Evolutionary conservation across 2,888 invertebrate species (phyloP), one percentile per base, ranked within the genome.

Genomic region (Tenthredo amoena): DNA sequence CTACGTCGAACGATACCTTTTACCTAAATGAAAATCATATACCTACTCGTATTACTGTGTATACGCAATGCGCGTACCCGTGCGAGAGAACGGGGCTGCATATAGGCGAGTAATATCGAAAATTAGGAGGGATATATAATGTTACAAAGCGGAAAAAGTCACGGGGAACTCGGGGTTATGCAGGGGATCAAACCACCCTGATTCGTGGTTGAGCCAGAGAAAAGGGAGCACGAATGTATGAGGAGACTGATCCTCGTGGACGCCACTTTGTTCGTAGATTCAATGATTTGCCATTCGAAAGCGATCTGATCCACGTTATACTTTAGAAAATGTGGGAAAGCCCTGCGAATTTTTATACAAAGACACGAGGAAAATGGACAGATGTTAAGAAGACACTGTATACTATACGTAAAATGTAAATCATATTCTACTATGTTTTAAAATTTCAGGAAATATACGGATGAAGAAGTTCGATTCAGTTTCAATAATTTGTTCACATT

Each of bases 1-100:
- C 85, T 85, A 37, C 79, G 21, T 31, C 87, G 87, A 87, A 65
- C 88, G 87, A 88, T 88, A 84, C 89, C 89, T 90, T 90, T 90
- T 88, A 90, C 87, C 88, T 88, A 89, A 90, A 89, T 90, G 89
- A 90, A 90, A 89, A 88, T 86, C 86, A 86, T 81, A 85, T 18
- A 81, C 31, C 40, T 62, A 58, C 81, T 81, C 81, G 26, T 79
- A 62, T 79, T 79, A 62, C 77, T 50, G 21, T 47, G 21, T 79
- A 79, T 65, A 81, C 47, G 40, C 82, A 68, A 68, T 68, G 82
- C 47, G 65, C 37, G 37, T 83, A 68, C 18, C 82, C 68, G 68
- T 68, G 68, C 68, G 79, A 83, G 82, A 68, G 82, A 83, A 83
- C 65, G 21, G 47, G 55, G 68, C 76, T 76, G 47, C 58, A 77